Base-by-base conservation (phyloP, 2,888 invertebrate species). In the Catocala fraxini region DNA sequence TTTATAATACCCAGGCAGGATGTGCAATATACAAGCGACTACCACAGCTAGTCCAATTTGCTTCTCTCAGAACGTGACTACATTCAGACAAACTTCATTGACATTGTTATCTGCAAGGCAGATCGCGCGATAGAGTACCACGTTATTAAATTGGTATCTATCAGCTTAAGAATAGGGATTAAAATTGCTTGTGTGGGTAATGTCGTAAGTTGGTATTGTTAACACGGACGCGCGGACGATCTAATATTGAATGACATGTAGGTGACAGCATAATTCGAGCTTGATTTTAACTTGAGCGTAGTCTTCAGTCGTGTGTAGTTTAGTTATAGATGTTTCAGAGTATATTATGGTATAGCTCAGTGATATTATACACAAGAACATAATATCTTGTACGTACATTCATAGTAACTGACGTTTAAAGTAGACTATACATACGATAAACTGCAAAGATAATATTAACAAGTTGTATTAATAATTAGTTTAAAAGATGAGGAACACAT, bases 241-340 rank as follows among this genome's bases (percentile, higher is more conserved):
- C 51, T 42, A 13, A 42, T 51, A 53, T 59, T 59, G 47, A 46
- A 55, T 52, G 47, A 15, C 39, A 63, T 51, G 48, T 51, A 51
- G 47, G 48, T 35, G 51, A 56, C 52, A 59, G 11, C 34, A 49
- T 47, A 57, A 55, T 25, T 55, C 35, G 45, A 49, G n/a, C 39
- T 55, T 51, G 60, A 55, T 12, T 39, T n/a, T 6, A 54, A 11
- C 12, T 54, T 33, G 54, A 25, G 42, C 39, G 51, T 34, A 13
- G 15, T 47, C 25, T 11, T 47, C 11, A 5, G 45, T 12, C 13
- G 13, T 12, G 13, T 45, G 0, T 6, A 12, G 33, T 48, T 41
- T 56, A 41, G 48, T 47, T 13, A 9, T n/a, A n/a, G 11, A 41
- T 35, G 35, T 39, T 39, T 39, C 35, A 25, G 25, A 25, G 25